Evolutionary conservation across 2,113 vertebrate genomes (phyloP).

Genomic region (Cavia aperea): DNA sequence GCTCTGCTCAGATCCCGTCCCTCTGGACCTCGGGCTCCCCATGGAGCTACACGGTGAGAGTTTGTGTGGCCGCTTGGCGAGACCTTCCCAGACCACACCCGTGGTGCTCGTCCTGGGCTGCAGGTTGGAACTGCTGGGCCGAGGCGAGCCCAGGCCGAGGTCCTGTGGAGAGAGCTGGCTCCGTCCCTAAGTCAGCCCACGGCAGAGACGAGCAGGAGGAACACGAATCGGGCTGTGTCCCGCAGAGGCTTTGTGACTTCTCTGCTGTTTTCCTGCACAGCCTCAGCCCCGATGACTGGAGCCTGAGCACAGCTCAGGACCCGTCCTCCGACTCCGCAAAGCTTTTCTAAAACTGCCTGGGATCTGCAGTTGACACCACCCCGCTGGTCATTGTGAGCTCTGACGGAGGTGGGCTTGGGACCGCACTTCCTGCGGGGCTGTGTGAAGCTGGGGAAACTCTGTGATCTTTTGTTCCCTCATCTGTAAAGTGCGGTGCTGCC

Average conservation of each 20-base stretch:
- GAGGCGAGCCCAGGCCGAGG: not conserved
- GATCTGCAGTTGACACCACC: not conserved
- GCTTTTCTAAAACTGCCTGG: conserved; percentile 11
- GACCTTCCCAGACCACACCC: not conserved
- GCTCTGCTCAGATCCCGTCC: not conserved
- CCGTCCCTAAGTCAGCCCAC: not conserved
- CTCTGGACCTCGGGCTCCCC: not conserved
- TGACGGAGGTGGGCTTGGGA: not conserved
- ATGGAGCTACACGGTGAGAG: not conserved
- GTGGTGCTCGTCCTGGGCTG: not conserved
- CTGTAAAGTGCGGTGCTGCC: not conserved
- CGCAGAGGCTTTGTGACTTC: not conserved
- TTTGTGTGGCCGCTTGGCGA: not conserved
- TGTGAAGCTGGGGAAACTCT: not conserved
- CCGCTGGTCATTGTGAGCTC: not conserved
- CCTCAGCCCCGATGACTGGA: not conserved
- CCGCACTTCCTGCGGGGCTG: not conserved
- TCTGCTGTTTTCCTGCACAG: not conserved
- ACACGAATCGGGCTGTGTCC: not conserved
- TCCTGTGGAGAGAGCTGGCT: not conserved
- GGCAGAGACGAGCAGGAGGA: not conserved
- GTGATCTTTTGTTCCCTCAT: not conserved
- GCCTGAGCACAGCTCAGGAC: not conserved
- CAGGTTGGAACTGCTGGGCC: not conserved
- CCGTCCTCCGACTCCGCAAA: not conserved